Evolutionary conservation across 2,888 invertebrate species (phyloP).

Genomic region (Glomeris marginata): DNA sequence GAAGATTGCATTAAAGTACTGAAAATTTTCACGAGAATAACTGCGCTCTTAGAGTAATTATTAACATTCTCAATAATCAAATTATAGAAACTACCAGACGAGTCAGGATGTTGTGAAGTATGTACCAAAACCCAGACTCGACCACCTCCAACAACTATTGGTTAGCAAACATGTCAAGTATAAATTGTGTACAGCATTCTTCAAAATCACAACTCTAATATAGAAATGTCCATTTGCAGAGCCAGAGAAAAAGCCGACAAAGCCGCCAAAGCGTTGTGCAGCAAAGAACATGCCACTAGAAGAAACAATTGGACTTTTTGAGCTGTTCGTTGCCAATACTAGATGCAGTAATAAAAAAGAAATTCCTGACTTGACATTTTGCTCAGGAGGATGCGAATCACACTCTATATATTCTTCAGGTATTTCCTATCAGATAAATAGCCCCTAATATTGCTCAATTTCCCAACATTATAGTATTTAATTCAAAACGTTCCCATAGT

Average conservation of each 20-base stretch:
- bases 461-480: neutral
- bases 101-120: constrained; percentile 13
- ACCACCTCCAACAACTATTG: neutral
- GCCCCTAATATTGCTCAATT: neutral
- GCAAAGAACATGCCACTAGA: constrained; percentile 12
- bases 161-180: neutral
- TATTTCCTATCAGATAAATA: neutral
- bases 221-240: neutral
- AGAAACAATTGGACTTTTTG: constrained; percentile 19
- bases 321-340: constrained; percentile 16
- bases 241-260: too few species aligned
- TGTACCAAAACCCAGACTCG: constrained; percentile 3
- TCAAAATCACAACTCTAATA: neutral
- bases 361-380: constrained; percentile 16
- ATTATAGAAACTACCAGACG: constrained; percentile 14
- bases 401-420: constrained; percentile 16
- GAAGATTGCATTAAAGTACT: constrained; percentile 16
- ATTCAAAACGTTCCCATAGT: neutral
- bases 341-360: constrained; percentile 18
- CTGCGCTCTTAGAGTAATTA: neutral
- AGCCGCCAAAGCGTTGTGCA: constrained; percentile 17
- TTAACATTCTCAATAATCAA: constrained; percentile 7
- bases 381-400: constrained; percentile 20
- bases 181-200: neutral
- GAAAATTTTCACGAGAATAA: constrained; percentile 1